Conservation (phyloP, 2,797 vertebrate species). For the Ibycter americanus region DNA sequence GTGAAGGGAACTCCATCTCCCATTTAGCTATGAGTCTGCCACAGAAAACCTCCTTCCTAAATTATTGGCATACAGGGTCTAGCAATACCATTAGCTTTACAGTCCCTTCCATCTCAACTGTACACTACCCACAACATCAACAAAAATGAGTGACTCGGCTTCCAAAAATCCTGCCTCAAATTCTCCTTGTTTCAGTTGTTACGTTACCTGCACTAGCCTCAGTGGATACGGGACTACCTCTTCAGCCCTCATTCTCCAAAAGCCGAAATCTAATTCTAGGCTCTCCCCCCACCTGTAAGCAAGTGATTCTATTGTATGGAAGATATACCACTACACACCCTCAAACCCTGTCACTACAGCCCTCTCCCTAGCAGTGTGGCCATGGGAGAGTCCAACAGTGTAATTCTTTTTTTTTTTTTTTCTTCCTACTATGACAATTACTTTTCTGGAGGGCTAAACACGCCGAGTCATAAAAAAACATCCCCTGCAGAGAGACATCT, state of each 20-base stretch:
- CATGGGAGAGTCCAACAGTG: neutral
- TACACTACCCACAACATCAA: neutral
- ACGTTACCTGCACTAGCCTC: neutral
- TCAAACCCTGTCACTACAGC: neutral
- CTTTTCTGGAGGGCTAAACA: neutral
- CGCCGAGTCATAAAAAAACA: neutral
- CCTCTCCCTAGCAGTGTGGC: neutral
- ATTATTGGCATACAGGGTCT: neutral
- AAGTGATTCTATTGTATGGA: neutral
- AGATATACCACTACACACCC: neutral
- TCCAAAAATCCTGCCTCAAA: neutral
- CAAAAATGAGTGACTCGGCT: neutral
- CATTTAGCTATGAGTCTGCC: neutral
- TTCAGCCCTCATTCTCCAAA: neutral
- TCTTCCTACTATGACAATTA: neutral
- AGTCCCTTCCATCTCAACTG: neutral
- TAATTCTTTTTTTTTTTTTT: neutral
- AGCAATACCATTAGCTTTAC: neutral
- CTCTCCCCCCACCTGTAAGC: neutral
- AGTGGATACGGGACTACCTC: neutral
- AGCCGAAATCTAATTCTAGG: neutral
- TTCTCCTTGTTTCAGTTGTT: neutral
- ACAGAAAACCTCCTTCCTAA: neutral
- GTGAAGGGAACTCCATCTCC: neutral
- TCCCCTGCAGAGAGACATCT: neutral